These are phyloP conservation scores for Agrypnus murinus DNA, from an alignment of 2,888 invertebrate species.

Conservation along the genomic window DNA sequence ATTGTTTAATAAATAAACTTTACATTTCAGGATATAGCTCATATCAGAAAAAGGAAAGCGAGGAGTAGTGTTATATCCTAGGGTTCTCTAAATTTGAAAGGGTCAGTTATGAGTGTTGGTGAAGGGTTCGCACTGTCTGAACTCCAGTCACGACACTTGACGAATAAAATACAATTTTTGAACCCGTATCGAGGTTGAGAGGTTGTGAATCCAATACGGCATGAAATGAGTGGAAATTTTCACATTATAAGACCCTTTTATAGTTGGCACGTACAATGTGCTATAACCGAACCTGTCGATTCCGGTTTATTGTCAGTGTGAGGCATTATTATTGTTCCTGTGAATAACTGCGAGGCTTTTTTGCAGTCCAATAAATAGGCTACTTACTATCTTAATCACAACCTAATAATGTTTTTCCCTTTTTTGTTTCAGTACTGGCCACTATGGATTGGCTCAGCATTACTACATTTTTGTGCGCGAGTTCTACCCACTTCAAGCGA, in stretches of 20 bases:
- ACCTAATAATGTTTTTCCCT: constrained; percentile 37
- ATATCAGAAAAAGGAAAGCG: constrained; percentile 25
- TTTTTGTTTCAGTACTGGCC: constrained; percentile 69
- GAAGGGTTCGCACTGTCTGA: constrained; percentile 29
- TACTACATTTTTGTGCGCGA: constrained; percentile 63
- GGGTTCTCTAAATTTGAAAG: constrained; percentile 17
- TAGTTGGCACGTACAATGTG: constrained; percentile 23
- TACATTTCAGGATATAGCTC: constrained; percentile 3
- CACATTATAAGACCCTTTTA: constrained; percentile 23
- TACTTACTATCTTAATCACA: constrained; percentile 15
- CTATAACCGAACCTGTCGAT: constrained; percentile 26
- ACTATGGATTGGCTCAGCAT: constrained; percentile 68
- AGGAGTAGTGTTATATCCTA: constrained; percentile 8
- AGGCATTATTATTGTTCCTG: constrained; percentile 26
- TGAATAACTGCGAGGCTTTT: constrained; percentile 20
- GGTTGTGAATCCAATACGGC: constrained; percentile 30
- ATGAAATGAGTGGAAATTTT: constrained; percentile 27
- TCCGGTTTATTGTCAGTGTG: constrained; percentile 24
- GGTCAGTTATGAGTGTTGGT: constrained; percentile 29
- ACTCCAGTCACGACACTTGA: constrained; percentile 40
- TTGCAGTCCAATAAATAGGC: background rate
- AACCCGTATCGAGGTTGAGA: constrained; percentile 20
- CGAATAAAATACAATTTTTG: constrained; percentile 38
- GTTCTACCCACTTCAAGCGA: constrained; percentile 57
- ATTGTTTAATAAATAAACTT: too few relatives aligned